Conservation (phyloP, 2,888 invertebrate species). For the Papilio gigon region DNA sequence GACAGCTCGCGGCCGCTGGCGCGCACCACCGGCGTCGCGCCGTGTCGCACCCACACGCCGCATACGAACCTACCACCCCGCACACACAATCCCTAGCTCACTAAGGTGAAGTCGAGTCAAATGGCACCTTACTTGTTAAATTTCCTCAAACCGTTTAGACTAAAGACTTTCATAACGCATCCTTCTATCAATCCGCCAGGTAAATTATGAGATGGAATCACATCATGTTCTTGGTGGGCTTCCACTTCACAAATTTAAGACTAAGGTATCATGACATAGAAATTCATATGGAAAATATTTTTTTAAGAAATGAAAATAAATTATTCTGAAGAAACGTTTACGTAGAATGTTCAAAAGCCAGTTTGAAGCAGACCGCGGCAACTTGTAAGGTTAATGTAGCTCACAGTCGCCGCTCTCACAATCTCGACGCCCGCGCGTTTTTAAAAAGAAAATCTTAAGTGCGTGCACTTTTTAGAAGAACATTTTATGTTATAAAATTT, state of each 20-base stretch:
- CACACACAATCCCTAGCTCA: background rate
- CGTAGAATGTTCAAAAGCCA: background rate
- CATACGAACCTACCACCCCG: slow-evolving; percentile 81
- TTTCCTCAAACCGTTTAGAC: background rate
- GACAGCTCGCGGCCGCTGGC: slow-evolving; percentile 95
- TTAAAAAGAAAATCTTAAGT: slow-evolving; percentile 22
- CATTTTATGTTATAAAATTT: background rate
- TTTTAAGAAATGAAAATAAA: background rate
- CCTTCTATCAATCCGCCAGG: too few relatives aligned
- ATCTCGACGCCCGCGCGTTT: background rate
- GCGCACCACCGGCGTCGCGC: slow-evolving; percentile 97
- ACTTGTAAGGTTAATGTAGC: slow-evolving; percentile 14
- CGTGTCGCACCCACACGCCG: slow-evolving; percentile 90
- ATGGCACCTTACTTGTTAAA: too few relatives aligned
- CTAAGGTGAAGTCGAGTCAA: too few relatives aligned
- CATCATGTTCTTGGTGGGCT: too few relatives aligned
- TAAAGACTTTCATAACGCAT: too few relatives aligned
- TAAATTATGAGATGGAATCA: too few relatives aligned
- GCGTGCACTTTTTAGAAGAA: background rate
- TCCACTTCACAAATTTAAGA: background rate
- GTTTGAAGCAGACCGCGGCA: background rate
- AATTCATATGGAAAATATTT: background rate
- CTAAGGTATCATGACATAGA: background rate
- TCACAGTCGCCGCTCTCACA: slow-evolving; percentile 1
- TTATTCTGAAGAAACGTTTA: background rate